Conservation (phyloP, 2,888 invertebrate species). For the Eumerus sabulonum region DNA sequence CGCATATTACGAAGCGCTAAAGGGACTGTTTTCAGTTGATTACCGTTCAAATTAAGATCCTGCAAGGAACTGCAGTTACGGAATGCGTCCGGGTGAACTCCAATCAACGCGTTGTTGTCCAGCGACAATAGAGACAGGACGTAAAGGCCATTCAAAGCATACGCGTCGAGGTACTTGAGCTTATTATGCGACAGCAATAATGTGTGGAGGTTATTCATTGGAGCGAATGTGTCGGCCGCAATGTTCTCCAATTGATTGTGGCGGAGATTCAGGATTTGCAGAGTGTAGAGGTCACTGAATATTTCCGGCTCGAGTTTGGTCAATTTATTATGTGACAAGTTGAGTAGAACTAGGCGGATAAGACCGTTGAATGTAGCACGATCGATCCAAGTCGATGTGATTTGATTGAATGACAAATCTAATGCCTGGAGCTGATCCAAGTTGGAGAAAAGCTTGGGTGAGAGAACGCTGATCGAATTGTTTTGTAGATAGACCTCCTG, state of each 20-base stretch:
- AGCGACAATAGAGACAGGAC: conserved; percentile 91
- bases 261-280: conserved; percentile 91
- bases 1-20: conserved; percentile 91
- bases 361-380: conserved; percentile 91
- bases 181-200: conserved; percentile 92
- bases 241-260: conserved; percentile 91
- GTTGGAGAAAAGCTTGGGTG: conserved; percentile 91
- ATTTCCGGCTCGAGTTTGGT: conserved; percentile 89
- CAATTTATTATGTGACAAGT: conserved; percentile 91
- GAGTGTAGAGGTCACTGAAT: conserved; percentile 91
- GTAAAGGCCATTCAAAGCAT: conserved; percentile 92
- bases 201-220: conserved; percentile 95
- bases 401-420: conserved; percentile 91
- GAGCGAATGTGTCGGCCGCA: conserved; percentile 92
- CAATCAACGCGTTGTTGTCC: conserved; percentile 91
- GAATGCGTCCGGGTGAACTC: conserved; percentile 92
- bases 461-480: conserved; percentile 92
- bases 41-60: conserved; percentile 93
- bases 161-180: conserved; percentile 90
- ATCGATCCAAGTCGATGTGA: conserved; percentile 92
- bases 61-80: conserved; percentile 93
- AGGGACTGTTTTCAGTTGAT: conserved; percentile 89
- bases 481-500: conserved; percentile 94
- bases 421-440: conserved; percentile 89
- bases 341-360: conserved; percentile 91